A percentile compares a stretch with the other conserved stretches of the same genome.
These are phyloP conservation scores for Theocolax elegans DNA, from an alignment of 1,140 invertebrate species.

Conservation along the genomic window DNA sequence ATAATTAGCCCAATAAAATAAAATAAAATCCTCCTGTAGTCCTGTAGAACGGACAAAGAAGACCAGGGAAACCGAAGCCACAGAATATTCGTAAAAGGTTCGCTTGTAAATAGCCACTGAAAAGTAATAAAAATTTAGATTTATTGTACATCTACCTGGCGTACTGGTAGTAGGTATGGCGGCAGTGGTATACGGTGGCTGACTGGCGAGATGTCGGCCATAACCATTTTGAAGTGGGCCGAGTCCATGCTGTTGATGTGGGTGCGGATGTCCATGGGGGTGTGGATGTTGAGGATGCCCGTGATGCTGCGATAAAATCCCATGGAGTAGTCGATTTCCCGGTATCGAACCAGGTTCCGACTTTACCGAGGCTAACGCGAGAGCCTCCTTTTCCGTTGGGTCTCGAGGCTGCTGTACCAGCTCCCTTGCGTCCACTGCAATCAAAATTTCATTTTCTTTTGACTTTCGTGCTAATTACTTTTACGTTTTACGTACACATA, in stretches of 20 bases:
- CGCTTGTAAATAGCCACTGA: too few relatives aligned
- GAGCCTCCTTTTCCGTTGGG: conserved; percentile 60
- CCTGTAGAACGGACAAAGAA: too few relatives aligned
- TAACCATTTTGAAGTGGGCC: conserved; percentile 59
- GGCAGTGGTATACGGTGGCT: conserved; percentile 63
- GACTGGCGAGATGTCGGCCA: conserved; percentile 59
- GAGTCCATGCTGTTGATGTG: conserved; percentile 64
- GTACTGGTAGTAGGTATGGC: conserved; percentile 63
- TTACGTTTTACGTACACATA: neutral
- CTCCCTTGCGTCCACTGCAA: conserved; percentile 69
- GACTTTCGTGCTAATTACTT: too few relatives aligned
- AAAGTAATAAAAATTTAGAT: too few relatives aligned
- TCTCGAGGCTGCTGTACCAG: conserved; percentile 58
- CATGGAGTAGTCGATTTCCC: conserved; percentile 69
- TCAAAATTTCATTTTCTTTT: too few relatives aligned
- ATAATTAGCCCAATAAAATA: too few relatives aligned
- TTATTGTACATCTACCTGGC: too few relatives aligned
- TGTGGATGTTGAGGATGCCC: conserved; percentile 58
- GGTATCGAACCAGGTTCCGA: conserved; percentile 63
- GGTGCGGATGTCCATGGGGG: conserved; percentile 53
- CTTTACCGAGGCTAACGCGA: conserved; percentile 59
- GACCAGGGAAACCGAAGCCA: too few relatives aligned
- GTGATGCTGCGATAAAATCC: conserved; percentile 71
- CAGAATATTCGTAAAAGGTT: too few relatives aligned
- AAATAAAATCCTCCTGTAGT: too few relatives aligned